A percentile compares a stretch with the other conserved stretches of the same genome.
Conservation (phyloP, 2,888 invertebrate species). For the Leucophenga montana region DNA sequence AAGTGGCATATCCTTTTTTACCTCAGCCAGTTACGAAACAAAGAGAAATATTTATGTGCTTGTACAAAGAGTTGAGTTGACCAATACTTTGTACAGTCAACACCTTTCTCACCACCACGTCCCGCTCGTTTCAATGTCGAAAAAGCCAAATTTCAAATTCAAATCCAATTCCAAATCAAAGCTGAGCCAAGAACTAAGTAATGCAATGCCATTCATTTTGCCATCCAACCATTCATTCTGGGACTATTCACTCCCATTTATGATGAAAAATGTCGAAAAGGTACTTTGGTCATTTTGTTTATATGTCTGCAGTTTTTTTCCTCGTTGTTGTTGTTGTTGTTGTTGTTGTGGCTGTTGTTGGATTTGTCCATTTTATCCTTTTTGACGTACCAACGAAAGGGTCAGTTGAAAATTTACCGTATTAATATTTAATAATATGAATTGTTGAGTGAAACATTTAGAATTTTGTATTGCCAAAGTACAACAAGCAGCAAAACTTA, state of each 20-base stretch:
- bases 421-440: slow-evolving; percentile 71
- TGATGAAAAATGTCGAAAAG: slow-evolving; percentile 63
- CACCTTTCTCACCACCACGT: too few relatives aligned
- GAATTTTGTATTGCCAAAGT: slow-evolving; percentile 48
- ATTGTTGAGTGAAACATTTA: slow-evolving; percentile 66
- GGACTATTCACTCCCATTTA: slow-evolving; percentile 43
- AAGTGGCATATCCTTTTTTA: slow-evolving; percentile 29
- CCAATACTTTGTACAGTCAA: slow-evolving; percentile 5
- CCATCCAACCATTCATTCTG: not conserved
- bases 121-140: too few relatives aligned
- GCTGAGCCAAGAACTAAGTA: slow-evolving; percentile 38
- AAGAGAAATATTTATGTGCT: slow-evolving; percentile 64
- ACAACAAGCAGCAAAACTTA: slow-evolving; percentile 28
- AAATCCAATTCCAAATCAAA: slow-evolving; percentile 65
- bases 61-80: slow-evolving; percentile 27
- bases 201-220: slow-evolving; percentile 12
- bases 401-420: slow-evolving; percentile 58
- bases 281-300: slow-evolving; percentile 47
- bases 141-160: slow-evolving; percentile 62
- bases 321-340: slow-evolving; percentile 1
- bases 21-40: slow-evolving; percentile 46
- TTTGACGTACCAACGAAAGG: slow-evolving; percentile 53
- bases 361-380: slow-evolving; percentile 42
- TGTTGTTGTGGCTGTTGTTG: not conserved
- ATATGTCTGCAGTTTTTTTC: slow-evolving; percentile 17